A percentile compares a stretch with the other conserved stretches of the same genome.
These are phyloP conservation scores for Semnornis frantzii DNA, from an alignment of 2,113 vertebrate genomes.

Conservation along the genomic window DNA sequence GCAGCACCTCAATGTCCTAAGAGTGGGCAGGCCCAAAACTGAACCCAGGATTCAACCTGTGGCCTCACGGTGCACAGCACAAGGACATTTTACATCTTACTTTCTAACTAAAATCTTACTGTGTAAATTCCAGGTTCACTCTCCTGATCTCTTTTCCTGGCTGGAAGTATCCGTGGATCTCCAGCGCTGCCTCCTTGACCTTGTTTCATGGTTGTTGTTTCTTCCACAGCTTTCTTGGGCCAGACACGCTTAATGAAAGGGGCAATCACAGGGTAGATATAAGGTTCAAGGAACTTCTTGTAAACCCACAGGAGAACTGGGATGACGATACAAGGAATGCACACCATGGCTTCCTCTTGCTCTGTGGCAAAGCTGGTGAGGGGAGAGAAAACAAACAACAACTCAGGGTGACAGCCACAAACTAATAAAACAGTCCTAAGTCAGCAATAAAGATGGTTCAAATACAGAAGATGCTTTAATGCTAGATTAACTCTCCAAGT, in stretches of 20 bases:
- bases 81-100: too few relatives aligned
- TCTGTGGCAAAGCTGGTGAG: neutral
- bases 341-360: constrained; percentile 84
- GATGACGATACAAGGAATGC: constrained; percentile 98
- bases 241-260: constrained; percentile 85
- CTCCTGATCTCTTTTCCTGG: fast-evolving
- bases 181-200: constrained; percentile 37
- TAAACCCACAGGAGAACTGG: constrained; percentile 95
- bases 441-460: neutral
- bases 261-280: constrained; percentile 88
- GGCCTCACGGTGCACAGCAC: too few relatives aligned
- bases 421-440: neutral
- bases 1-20: too few relatives aligned
- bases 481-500: too few relatives aligned
- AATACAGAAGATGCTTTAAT: too few relatives aligned
- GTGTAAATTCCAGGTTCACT: constrained; percentile 34
- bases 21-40: too few relatives aligned
- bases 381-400: neutral
- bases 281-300: constrained; percentile 94
- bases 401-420: neutral
- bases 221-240: constrained; percentile 79
- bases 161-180: neutral
- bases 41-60: too few relatives aligned
- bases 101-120: constrained; percentile 64
- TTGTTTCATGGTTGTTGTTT: constrained; percentile 12